phyloP scores from a whole-genome alignment of 2,797 vertebrate genomes.

The Coreius guichenoti region DNA sequence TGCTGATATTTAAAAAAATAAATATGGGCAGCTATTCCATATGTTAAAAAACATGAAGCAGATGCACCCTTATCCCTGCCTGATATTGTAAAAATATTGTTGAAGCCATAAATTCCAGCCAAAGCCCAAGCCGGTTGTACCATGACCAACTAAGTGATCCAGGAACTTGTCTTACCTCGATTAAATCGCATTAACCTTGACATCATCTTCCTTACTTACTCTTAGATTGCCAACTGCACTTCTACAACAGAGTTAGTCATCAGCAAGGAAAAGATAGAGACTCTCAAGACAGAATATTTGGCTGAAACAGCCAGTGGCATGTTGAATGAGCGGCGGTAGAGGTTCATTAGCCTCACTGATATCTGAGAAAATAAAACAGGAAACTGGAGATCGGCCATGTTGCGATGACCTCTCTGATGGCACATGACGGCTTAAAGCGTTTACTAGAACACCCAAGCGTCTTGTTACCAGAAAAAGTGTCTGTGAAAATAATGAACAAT shows the following conservation, averaged over 20 bases:
- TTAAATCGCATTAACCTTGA: slow-evolving; percentile 10
- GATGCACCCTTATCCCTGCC: neutral
- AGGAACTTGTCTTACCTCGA: neutral
- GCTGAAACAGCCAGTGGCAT: neutral
- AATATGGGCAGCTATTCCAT: neutral
- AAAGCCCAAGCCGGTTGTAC: neutral
- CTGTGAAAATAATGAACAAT: slow-evolving; percentile 24
- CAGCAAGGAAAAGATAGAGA: neutral
- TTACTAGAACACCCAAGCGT: slow-evolving; percentile 40
- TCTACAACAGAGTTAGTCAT: neutral
- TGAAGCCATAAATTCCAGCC: neutral
- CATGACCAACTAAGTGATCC: neutral
- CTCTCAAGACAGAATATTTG: neutral
- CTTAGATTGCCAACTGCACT: slow-evolving; percentile 9
- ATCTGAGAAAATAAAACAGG: slow-evolving; percentile 34
- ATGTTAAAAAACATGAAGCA: neutral
- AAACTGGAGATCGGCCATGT: neutral
- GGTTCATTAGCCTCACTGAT: slow-evolving; percentile 30
- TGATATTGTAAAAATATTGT: neutral
- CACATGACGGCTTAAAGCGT: neutral
- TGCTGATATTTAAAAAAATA: no score
- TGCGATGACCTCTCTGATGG: slow-evolving; percentile 19
- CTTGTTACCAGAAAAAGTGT: slow-evolving; percentile 14
- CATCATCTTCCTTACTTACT: neutral
- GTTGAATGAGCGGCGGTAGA: slow-evolving; percentile 2